A percentile compares a stretch with the other conserved stretches of the same genome.
Evolutionary conservation across 2,113 vertebrate species (phyloP).

Genomic region (Callaeas wilsoni): DNA sequence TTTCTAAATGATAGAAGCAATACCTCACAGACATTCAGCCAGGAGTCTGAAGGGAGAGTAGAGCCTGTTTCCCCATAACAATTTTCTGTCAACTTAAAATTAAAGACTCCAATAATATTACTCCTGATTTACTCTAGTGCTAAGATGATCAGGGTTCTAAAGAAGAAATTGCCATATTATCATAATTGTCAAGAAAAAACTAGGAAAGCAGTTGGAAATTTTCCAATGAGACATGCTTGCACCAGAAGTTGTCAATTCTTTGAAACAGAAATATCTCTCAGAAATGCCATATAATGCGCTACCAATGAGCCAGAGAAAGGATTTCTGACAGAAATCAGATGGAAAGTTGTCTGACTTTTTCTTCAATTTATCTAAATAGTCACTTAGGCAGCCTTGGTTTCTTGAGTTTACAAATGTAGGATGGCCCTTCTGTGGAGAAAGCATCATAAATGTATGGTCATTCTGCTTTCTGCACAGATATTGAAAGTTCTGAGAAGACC

Average conservation of each 20-base stretch:
- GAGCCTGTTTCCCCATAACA: not conserved
- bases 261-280: not conserved
- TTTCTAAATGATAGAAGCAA: not conserved
- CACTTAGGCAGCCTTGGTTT: not conserved
- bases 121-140: not conserved
- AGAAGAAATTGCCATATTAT: not conserved
- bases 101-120: not conserved
- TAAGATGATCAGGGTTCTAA: not conserved
- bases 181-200: not conserved
- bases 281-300: constrained; percentile 1
- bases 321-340: not conserved
- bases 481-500: not conserved
- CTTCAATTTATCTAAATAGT: not conserved
- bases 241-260: not conserved
- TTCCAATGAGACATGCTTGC: not conserved
- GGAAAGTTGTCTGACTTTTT: not conserved
- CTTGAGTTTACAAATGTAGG: not conserved
- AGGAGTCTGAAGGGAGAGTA: not conserved
- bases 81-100: not conserved
- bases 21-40: not conserved
- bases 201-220: not conserved
- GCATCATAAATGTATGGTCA: not conserved
- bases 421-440: not conserved
- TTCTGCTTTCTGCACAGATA: not conserved
- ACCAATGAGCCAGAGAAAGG: not conserved